A percentile compares a stretch with the other conserved stretches of the same genome.
Evolutionary conservation across 2,113 vertebrate genomes (phyloP).

Genomic region (Neolamprologus sp.): DNA sequence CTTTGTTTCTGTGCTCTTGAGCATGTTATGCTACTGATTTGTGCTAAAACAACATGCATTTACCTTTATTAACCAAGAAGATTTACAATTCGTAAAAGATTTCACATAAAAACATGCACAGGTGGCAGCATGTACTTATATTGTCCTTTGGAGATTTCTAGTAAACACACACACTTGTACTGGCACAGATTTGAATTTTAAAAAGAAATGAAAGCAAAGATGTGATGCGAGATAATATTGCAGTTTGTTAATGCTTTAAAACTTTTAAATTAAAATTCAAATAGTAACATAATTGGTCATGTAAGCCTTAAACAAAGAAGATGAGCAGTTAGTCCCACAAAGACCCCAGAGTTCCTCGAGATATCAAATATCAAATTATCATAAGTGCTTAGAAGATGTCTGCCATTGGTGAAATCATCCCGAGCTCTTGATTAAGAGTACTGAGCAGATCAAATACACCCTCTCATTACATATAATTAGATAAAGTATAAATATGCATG

Average conservation of each 20-base stretch:
- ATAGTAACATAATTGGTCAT: background rate
- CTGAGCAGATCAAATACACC: constrained; percentile 43
- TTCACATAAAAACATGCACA: background rate
- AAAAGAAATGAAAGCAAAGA: background rate
- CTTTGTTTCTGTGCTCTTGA: background rate
- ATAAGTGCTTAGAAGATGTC: constrained; percentile 13
- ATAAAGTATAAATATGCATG: constrained; percentile 60
- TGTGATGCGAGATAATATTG: background rate
- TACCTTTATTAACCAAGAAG: background rate
- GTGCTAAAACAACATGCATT: background rate
- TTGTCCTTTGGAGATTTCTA: background rate
- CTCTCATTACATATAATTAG: constrained; percentile 53
- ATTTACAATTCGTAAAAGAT: background rate
- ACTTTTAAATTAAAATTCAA: background rate
- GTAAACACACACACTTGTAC: background rate
- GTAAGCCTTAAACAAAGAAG: background rate
- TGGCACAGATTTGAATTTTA: background rate
- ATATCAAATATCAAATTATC: constrained; percentile 45
- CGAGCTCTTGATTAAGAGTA: constrained; percentile 46
- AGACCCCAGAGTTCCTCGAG: background rate
- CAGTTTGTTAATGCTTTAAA: background rate
- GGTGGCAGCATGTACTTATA: background rate
- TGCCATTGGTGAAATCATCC: constrained; percentile 21
- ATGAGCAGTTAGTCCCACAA: constrained; percentile 1
- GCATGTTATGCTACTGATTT: background rate